These are phyloP conservation scores for Ceratosolen solmsi DNA, from an alignment of 1,140 invertebrate species.

Conservation along the genomic window DNA sequence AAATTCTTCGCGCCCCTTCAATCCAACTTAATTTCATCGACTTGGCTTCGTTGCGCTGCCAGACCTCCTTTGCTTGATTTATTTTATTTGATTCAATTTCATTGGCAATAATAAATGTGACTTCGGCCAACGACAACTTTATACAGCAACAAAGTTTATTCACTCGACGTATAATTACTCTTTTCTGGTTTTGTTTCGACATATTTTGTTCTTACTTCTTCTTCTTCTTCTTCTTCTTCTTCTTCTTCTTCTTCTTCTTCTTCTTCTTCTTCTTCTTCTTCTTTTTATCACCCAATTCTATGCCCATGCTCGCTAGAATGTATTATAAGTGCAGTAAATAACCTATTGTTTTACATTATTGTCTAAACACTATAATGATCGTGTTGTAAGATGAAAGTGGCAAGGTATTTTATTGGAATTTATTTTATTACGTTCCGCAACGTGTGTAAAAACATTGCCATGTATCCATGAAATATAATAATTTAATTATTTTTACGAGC, in stretches of 20 bases:
- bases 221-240: no score
- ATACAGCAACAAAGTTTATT: background rate
- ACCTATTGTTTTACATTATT: slow-evolving; percentile 1
- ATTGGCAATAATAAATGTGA: background rate
- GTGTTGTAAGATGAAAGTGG: background rate
- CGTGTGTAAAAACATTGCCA: background rate
- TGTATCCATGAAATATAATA: background rate
- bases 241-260: no score
- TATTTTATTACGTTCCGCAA: background rate
- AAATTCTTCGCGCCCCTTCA: background rate
- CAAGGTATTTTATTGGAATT: background rate
- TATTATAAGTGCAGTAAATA: slow-evolving; percentile 7
- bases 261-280: no score
- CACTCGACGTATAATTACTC: background rate
- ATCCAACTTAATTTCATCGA: background rate
- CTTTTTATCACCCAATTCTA: background rate
- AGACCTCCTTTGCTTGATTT: background rate
- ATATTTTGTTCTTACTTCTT: no score
- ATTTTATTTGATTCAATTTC: background rate
- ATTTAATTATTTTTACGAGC: background rate
- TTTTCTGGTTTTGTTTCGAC: background rate
- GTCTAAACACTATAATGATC: background rate
- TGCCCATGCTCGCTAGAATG: background rate
- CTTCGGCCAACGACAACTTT: background rate
- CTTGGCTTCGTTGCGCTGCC: background rate